A percentile compares a stretch with the other conserved stretches of the same genome.
Conservation (phyloP, 1,140 invertebrate species). For the Pemphigus obesinymphae region DNA sequence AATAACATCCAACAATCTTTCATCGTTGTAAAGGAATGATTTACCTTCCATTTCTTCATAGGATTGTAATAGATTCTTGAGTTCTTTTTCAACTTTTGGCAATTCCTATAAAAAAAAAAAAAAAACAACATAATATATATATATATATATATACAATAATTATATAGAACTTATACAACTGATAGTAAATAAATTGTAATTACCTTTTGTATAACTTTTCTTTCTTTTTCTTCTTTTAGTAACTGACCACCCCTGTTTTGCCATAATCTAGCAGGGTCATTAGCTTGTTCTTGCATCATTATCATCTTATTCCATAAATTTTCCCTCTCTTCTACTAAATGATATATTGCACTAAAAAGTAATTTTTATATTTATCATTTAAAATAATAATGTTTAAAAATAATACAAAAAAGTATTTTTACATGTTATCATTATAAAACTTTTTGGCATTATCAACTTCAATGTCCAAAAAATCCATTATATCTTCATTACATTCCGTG, state of each 20-base stretch:
- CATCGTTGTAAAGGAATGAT: conserved; percentile 26
- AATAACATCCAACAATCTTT: conserved; percentile 22
- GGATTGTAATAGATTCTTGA: conserved; percentile 4
- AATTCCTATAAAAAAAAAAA: conserved; percentile 17
- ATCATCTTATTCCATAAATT: conserved; percentile 43
- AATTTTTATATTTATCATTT: background rate
- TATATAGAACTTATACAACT: background rate
- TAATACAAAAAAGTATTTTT: background rate
- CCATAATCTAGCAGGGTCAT: conserved; percentile 41
- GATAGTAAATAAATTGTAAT: background rate
- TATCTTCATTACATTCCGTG: conserved; percentile 39
- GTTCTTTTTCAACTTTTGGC: conserved; percentile 38
- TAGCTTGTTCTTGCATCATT: conserved; percentile 39
- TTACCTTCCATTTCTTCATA: conserved; percentile 27
- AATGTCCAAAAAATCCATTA: conserved; percentile 42
- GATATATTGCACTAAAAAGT: conserved; percentile 41
- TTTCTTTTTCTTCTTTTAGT: conserved; percentile 45
- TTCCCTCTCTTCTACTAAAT: conserved; percentile 40
- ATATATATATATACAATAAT: background rate
- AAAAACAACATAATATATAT: no score
- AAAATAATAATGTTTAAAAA: background rate
- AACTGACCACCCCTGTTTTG: conserved; percentile 45
- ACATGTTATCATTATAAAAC: conserved; percentile 43
- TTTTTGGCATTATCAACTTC: conserved; percentile 39
- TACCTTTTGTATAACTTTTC: conserved; percentile 44